A percentile compares a stretch with the other conserved stretches of the same genome.
phyloP scores from a whole-genome alignment of 1,140 invertebrate genomes.

The Pseudomyrmex flavicornis region DNA sequence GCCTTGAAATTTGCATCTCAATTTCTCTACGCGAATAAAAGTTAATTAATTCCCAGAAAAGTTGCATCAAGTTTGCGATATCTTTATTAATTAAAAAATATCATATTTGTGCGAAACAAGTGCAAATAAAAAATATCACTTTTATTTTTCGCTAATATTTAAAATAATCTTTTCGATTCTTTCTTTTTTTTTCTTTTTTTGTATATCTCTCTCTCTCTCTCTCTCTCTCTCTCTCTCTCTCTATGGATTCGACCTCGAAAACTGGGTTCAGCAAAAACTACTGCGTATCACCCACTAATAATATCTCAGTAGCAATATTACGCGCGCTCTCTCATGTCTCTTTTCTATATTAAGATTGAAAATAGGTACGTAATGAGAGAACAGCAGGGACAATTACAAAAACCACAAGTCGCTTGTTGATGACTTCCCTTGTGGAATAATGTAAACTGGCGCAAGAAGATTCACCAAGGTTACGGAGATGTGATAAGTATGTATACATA shows the following conservation, averaged over 20 bases:
- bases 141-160: too few relatives aligned
- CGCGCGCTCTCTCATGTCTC: not conserved
- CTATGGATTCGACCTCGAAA: constrained; percentile 40
- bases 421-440: constrained; percentile 57
- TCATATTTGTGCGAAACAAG: too few relatives aligned
- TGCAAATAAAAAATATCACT: too few relatives aligned
- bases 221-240: too few relatives aligned
- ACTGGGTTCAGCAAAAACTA: constrained; percentile 44
- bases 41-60: constrained; percentile 38
- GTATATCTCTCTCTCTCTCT: not conserved
- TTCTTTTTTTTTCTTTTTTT: too few relatives aligned
- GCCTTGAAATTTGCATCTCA: constrained; percentile 27
- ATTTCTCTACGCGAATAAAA: constrained; percentile 6
- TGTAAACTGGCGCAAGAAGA: constrained; percentile 56
- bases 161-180: too few relatives aligned
- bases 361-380: constrained; percentile 19
- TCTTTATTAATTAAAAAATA: too few relatives aligned
- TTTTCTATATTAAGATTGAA: constrained; percentile 25
- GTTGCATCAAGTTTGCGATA: constrained; percentile 4
- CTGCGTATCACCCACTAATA: constrained; percentile 9
- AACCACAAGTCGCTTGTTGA: constrained; percentile 69
- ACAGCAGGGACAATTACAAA: constrained; percentile 63
- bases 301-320: constrained; percentile 29
- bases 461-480: constrained; percentile 44
- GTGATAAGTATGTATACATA: not conserved